Evolutionary conservation across 2,888 invertebrate genomes (phyloP), one percentile per base, ranked within the genome.

Genomic region (Drosophila picticornis): DNA sequence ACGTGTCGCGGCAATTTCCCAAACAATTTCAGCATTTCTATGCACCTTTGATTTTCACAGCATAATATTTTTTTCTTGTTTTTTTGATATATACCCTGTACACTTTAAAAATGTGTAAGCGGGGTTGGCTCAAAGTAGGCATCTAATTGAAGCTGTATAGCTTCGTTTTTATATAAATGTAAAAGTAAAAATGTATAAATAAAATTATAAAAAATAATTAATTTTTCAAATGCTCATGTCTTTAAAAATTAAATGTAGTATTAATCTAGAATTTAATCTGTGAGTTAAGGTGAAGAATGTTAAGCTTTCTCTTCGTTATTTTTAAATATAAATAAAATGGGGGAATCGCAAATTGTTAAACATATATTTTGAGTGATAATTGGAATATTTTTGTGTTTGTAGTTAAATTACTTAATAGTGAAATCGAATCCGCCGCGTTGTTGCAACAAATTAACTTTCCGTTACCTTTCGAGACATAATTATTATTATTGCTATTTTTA

Each of bases 1-100:
- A 90, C 85, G 85, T 85, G 90, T 87, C 82, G 73, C 77, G 48
- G 90, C 78, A 80, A 82, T 90, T 87, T 87, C 67, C 90, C 90
- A 90, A 89, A 80, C 82, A 89, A 75, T 82, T 80, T 71, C 61
- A 64, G 88, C 74, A 81, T 90, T 87, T 85, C 75, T 79, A 82
- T 80, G 68, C 80, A 80, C 74, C 67, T 71, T 78, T 65, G 55
- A n/a, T 79, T 73, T 82, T 75, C 67, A 79, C 81, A 78, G 77
- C 88, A 77, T 71, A 79, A 57, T 71, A 46, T 62, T 40, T 50
- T 50, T n/a, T 25, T 46, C 27, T 68, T 52, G 4, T 60, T 36
- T 61, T 22, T 22, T 16, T 34, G 4, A 25, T 25, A 25, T 48
- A 70, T 68, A 51, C 57, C 40, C 16, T 31, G 10, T 38, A n/a